Evolutionary conservation across 2,888 invertebrate genomes (phyloP), one percentile per base, ranked within the genome.

Genomic region (Alitta virens): DNA sequence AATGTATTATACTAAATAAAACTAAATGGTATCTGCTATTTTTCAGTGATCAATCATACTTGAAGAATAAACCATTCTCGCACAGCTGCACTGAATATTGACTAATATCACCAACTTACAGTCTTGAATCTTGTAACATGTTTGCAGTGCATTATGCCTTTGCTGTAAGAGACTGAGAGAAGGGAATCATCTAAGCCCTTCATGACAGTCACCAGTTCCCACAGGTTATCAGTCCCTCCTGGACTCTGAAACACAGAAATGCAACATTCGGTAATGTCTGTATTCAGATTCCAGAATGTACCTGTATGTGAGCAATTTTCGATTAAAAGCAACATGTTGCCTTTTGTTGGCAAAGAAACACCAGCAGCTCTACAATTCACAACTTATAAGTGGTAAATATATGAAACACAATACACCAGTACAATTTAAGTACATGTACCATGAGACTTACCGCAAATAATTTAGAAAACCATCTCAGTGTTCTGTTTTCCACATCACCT

Each of bases 121-220:
- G 72, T 67, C 60, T 74, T 77, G 60, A 75, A 79, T 58, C 75
- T 75, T 14, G 74, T 70, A 21, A 83, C 66, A 65, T 83, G 83
- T 53, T 77, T 78, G 50, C 74, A 71, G 70, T 83, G 83, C 63
- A 82, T 74, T 57, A 83, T 81, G n/a, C 82, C 81, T 59, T 71
- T 72, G 49, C 71, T 72, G 72, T 83, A 83, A 40, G 70, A 67
- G 1, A 70, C 59, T 1, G 80, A 76, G 43, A 82, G 70, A 46
- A 75, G 66, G 16, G 74, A 71, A 49, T 76, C 72, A 63, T 79
- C 78, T 26, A 72, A 60, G 2, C 81, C 79, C 46, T 73, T 64
- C 9, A 75, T 64, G 25, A 83, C 77, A 2, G 71, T 69, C 18
- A 82, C 79, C 54, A 83, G 72, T 61, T 83, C 80, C 82, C 82